Evolutionary conservation across 2,888 invertebrate species (phyloP), one percentile per base, ranked within the genome.

Genomic region (Rhagonycha lutea): DNA sequence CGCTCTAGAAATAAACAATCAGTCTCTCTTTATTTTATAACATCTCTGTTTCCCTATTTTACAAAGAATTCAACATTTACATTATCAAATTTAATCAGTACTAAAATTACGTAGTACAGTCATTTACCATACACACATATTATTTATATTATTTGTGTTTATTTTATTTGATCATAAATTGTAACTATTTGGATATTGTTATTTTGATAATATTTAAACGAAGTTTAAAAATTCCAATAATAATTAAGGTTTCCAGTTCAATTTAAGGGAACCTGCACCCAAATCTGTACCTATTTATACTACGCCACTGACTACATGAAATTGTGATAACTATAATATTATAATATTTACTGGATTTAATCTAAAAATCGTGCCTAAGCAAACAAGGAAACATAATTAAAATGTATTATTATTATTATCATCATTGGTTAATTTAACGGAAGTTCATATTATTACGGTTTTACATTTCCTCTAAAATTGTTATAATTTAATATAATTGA

Each of bases 1-100:
- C 81, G 79, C 68, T 63, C 77, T 74, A 77, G 77, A 80, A 78
- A 82, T 77, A 81, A 80, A 81, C 79, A 81, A 77, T 78, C 75
- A 74, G 71, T 47, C 47, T 47, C 79, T 79, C 76, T 81, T 80
- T 80, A 81, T 81, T 47, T n/a, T 47, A 80, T 80, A 81, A 81
- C 75, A 75, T 68, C 70, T 72, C 29, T 47, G 63, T 73, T 68
- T 60, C 61, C 62, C 18, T 18, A 47, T 8, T n/a, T n/a, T n/a
- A 47, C 47, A 47, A 47, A 47, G 47, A 47, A 47, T 47, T 47
- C 8, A 47, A 47, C 47, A 47, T 47, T 47, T n/a, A 7, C 28
- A 9, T 9, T 28, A 28, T 28, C 28, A 28, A 28, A 47, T 47
- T 29, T 29, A 47, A 47, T 47, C 7, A n/a, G n/a, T 47, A 47